Base-by-base conservation (phyloP, 2,888 invertebrate genomes). In the Antheraea assamensis region DNA sequence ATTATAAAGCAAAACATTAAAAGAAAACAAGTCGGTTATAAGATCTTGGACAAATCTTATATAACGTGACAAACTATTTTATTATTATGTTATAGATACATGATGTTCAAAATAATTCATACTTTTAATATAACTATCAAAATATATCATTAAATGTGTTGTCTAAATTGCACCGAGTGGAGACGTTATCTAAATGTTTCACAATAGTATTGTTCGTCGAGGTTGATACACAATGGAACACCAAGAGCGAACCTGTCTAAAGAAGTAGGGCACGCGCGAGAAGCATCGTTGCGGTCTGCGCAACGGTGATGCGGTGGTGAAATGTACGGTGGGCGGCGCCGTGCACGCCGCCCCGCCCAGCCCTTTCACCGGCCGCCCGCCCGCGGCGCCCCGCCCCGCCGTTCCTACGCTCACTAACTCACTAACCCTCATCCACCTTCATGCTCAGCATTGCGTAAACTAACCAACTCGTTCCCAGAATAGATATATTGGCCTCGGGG, bases 321-420 rank as follows among this genome's bases (percentile, higher is more conserved):
- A 94, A 94, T 90, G 90, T 76, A 80, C 81, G 86, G 89, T 92
- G 90, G 93, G 93, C 90, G 92, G 93, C 87, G 86, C 90, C 89
- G 90, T 77, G 87, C 92, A 92, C 91, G 92, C 90, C 87, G 92
- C 91, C 83, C 91, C 92, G 92, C 92, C 93, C 92, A 91, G 92
- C 91, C 92, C 92, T 92, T 92, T 92, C 92, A 92, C 92, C 90
- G 19, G 88, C 87, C 90, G 91, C 88, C 92, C 93, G 92, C 92
- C 92, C 87, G 87, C 87, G 83, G 86, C 87, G 87, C 88, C 87
- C 86, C 88, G 85, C 87, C 89, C 87, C 87, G 80, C 85, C 82
- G 75, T 78, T 74, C 81, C 80, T 77, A 82, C 84, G 83, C 81
- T 85, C 85, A 89, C 85, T 85, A 85, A 87, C 81, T 85, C 85